phyloP scores from a whole-genome alignment of 1,140 invertebrate genomes.

The roundworm (Caenorhabditis elegans) region WBcel235 BX284604.4:8833001-8833500 shows the following conservation, averaged over 20 bases:
- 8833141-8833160: not conserved
- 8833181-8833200: not conserved
- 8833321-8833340: no score
- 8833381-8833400: not conserved
- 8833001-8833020: not conserved
- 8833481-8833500: not conserved
- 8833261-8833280: no score
- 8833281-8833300: not conserved
- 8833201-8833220: not conserved
- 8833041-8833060: constrained; percentile 34
- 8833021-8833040: constrained; percentile 27
- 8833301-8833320: not conserved
- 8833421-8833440: not conserved
- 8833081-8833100: not conserved
- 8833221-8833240: not conserved
- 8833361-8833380: no score
- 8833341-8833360: no score
- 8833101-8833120: not conserved
- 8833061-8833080: not conserved
- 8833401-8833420: not conserved
- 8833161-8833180: not conserved
- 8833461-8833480: no score
- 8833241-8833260: no score
- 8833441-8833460: not conserved
- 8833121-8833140: not conserved